A percentile compares a stretch with the other conserved stretches of the same genome.
These are phyloP conservation scores for Acheta domesticus DNA, from an alignment of 2,888 invertebrate species.

Conservation along the genomic window DNA sequence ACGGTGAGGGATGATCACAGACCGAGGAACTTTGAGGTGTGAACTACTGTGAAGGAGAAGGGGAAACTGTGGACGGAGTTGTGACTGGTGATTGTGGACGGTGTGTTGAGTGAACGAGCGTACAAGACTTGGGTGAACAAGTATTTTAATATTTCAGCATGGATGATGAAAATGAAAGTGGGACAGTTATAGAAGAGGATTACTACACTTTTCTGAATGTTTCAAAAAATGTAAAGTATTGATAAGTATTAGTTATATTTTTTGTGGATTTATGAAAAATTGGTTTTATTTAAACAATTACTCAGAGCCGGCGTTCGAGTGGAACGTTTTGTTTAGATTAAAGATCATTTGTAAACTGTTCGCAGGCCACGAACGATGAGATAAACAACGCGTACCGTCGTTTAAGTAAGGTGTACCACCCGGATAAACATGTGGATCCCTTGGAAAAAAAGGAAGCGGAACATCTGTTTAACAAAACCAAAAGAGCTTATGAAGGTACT, in stretches of 20 bases:
- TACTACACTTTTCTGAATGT: constrained; percentile 86
- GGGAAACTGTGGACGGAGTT: no score
- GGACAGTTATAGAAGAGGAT: constrained; percentile 62
- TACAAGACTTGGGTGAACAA: no score
- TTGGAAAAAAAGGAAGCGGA: constrained; percentile 85
- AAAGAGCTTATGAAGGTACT: constrained; percentile 86
- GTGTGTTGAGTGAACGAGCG: no score
- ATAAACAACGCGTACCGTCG: constrained; percentile 90
- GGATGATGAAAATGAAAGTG: constrained; percentile 37
- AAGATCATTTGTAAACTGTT: neutral
- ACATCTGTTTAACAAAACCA: constrained; percentile 85
- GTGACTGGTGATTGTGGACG: no score
- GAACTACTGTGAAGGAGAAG: no score
- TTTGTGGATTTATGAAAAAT: neutral
- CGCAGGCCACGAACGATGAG: constrained; percentile 85
- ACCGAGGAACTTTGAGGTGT: no score
- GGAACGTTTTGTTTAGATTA: neutral
- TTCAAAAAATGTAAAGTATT: constrained; percentile 68
- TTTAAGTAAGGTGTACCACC: constrained; percentile 90
- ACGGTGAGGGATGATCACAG: no score
- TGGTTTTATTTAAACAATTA: neutral
- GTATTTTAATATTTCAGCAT: constrained; percentile 23
- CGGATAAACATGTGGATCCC: constrained; percentile 89
- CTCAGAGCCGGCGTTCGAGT: constrained; percentile 18
- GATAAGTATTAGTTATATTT: constrained; percentile 18